phyloP scores from a whole-genome alignment of 2,888 invertebrate species.

The Drosophila histrio region DNA sequence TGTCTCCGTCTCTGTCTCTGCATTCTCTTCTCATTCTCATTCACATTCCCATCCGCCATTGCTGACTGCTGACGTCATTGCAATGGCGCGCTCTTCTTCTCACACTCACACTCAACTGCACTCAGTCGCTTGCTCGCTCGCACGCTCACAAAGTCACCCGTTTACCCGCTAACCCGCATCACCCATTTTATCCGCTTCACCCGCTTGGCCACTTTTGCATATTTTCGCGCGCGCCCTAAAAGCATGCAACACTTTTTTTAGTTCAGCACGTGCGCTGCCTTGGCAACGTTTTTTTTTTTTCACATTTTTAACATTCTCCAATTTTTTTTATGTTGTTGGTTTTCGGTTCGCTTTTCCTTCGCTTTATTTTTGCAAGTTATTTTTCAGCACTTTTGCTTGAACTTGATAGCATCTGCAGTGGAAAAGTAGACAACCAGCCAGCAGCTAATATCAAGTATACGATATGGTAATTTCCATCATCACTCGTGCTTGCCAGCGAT shows the following conservation, averaged over 20 bases:
- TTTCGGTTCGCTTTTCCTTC: neutral
- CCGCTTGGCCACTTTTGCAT: constrained; percentile 55
- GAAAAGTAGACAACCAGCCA: constrained; percentile 9
- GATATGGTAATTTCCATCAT: constrained; percentile 61
- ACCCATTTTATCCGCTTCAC: constrained; percentile 7
- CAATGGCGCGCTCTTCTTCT: constrained; percentile 20
- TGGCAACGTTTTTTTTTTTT: constrained; percentile 34
- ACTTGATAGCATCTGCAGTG: constrained; percentile 44
- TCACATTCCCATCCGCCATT: constrained; percentile 23
- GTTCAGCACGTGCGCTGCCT: constrained; percentile 54
- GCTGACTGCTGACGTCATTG: constrained; percentile 59
- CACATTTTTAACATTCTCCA: neutral
- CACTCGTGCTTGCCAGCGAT: constrained; percentile 52
- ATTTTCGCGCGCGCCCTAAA: constrained; percentile 61
- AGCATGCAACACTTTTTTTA: constrained; percentile 66
- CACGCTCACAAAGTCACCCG: neutral
- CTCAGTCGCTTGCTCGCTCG: neutral
- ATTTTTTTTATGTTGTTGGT: constrained; percentile 4
- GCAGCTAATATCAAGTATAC: constrained; percentile 8
- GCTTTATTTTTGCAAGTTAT: constrained; percentile 22
- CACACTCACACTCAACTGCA: constrained; percentile 1
- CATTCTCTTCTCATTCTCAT: constrained; percentile 15
- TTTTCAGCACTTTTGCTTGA: constrained; percentile 27
- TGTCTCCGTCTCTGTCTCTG: constrained; percentile 10
- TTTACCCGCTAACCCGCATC: neutral